Evolutionary conservation across 2,888 invertebrate species (phyloP), one percentile per base, ranked within the genome.

Genomic region (Mesorhabditis belari): DNA sequence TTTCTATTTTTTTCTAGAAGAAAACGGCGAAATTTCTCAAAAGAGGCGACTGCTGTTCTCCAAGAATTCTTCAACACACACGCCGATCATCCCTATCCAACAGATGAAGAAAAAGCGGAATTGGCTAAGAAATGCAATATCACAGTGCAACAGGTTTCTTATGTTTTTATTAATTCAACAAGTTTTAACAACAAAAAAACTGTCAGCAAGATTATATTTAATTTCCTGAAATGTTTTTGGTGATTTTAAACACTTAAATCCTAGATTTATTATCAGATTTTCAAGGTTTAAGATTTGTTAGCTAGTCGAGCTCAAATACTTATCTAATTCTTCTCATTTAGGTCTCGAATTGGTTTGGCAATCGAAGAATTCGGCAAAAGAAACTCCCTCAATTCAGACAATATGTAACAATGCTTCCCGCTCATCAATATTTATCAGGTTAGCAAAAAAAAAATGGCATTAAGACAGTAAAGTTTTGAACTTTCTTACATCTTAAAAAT

Each of bases 301-400:
- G n/a, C n/a, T n/a, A n/a, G n/a, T n/a, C n/a, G n/a, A n/a, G n/a
- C n/a, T n/a, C n/a, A n/a, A n/a, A n/a, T n/a, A n/a, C n/a, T n/a
- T n/a, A n/a, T n/a, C n/a, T n/a, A n/a, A n/a, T n/a, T n/a, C n/a
- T n/a, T n/a, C n/a, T n/a, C n/a, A 63, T 54, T 3, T 52, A 73
- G 73, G 71, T 73, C 9, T 62, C 68, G 49, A 73, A 73, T 25
- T 73, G 73, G 73, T 73, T 73, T 57, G 73, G 73, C 3, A 73
- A 73, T 53, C 63, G 67, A 44, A 49, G 73, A 55, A 71, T 73
- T 21, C 63, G 73, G 0, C 60, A 62, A 17, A 73, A 69, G 50
- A 63, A 66, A 23, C 61, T n/a, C 17, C 24, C 19, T 27, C 19
- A n/a, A 57, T 57, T 24, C 24, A 26, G n/a, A 24, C 21, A 49